Evolutionary conservation across 2,797 vertebrate genomes (phyloP).

Genomic region (Enteromius anoplus): DNA sequence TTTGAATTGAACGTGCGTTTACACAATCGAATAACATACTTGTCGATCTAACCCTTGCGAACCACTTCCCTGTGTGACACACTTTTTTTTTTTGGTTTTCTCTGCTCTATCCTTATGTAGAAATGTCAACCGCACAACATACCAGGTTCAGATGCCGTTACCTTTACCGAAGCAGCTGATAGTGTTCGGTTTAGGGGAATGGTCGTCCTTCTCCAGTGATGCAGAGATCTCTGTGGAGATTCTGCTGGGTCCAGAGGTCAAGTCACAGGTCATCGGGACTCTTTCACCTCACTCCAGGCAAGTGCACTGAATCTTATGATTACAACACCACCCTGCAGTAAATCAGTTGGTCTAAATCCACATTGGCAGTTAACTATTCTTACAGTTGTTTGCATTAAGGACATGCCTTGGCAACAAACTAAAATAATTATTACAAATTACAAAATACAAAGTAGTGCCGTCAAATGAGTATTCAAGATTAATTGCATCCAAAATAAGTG

Average conservation of each 20-base stretch:
- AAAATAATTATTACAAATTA: too few species aligned
- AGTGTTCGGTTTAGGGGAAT: conserved; percentile 86
- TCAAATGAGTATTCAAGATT: too few species aligned
- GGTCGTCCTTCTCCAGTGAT: conserved; percentile 73
- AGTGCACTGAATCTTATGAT: neutral
- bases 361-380: neutral
- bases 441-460: too few species aligned
- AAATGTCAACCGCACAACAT: conserved; percentile 76
- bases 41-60: neutral
- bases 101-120: conserved; percentile 62
- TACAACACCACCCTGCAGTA: neutral
- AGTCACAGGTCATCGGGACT: conserved; percentile 77
- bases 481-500: too few species aligned
- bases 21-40: neutral
- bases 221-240: conserved; percentile 76
- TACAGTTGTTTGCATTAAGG: neutral
- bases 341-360: neutral
- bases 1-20: too few species aligned
- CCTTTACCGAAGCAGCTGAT: conserved; percentile 84
- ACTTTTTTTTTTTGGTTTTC: too few species aligned
- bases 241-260: conserved; percentile 71
- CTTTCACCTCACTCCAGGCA: conserved; percentile 77
- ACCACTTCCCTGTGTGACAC: neutral
- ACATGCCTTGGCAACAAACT: neutral
- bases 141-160: conserved; percentile 82